Base-by-base conservation (phyloP, 2,797 vertebrate genomes). In the Aulostomus chinensis region DNA sequence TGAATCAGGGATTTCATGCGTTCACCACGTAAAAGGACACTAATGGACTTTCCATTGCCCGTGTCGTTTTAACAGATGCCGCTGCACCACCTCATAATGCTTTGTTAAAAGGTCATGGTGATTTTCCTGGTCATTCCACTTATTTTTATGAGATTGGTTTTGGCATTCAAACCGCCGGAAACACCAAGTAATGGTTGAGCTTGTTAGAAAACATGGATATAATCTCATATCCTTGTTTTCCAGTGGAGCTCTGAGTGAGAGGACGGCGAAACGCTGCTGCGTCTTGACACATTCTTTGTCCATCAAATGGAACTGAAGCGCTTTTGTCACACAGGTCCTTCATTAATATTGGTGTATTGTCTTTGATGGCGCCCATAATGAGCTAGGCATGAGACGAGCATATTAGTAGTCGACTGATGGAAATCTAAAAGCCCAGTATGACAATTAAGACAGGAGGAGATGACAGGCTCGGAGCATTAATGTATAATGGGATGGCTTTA, bases 341-440 rank as follows among this genome's bases (percentile, higher is more conserved):
- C 15, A 12, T 61, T 72, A 60, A 69, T 63, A 62, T 72, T 50
- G 18, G 18, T 28, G 35, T 18, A 63, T 60, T 47, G 68, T 71
- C 52, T 48, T 38, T 50, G 51, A 71, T 49, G 57, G 30, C 10
- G 53, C 36, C 41, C 12, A 34, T 75, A 81, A 84, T 72, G 67
- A 81, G 54, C 48, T 0, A 9, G 29, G 58, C 14, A 29, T 49
- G 61, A 62, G 57, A 31, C 2, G 21, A 40, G 35, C 54, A 5
- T 49, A 68, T 63, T 64, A 33, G 2, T 7, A 31, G 67, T 61
- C 57, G 63, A 61, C 48, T 67, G 74, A 74, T 70, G 69, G 55
- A 54, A 67, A 58, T 67, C 74, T 73, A 69, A 84, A 76, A 82
- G 67, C 42, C 61, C 7, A 46, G 35, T 40, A 58, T 78, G 67